A percentile compares a stretch with the other conserved stretches of the same genome.
These are phyloP conservation scores for Harmothoe impar DNA, from an alignment of 2,888 invertebrate species.

Conservation along the genomic window DNA sequence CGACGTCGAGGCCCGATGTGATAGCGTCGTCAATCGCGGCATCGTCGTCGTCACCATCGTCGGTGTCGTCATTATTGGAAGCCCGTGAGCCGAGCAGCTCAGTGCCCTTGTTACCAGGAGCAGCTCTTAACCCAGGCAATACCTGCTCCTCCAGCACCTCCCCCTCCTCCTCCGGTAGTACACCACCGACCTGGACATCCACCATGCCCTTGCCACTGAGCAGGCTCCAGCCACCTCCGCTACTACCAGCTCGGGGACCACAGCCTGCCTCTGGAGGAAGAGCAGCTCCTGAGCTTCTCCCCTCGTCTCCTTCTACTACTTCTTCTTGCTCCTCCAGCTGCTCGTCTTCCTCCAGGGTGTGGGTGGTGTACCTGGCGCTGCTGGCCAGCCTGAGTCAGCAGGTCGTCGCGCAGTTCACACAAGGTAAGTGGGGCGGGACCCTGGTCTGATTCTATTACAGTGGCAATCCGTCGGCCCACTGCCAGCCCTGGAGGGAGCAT, in stretches of 20 bases:
- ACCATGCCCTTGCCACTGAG: background rate
- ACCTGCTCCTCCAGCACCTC: background rate
- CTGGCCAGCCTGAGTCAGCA: background rate
- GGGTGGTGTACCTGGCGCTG: background rate
- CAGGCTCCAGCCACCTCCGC: background rate
- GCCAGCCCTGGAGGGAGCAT: background rate
- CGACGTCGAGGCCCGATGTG: too few relatives aligned
- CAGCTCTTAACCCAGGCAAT: background rate
- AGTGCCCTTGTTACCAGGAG: background rate
- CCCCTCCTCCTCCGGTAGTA: background rate
- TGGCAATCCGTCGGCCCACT: conserved; percentile 8
- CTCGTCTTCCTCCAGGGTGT: conserved; percentile 13
- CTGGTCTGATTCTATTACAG: conserved; percentile 14
- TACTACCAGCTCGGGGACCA: background rate
- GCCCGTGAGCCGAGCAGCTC: background rate
- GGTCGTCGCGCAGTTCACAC: background rate
- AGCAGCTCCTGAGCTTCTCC: background rate
- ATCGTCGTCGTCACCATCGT: background rate
- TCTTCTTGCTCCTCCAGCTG: background rate
- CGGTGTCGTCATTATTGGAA: background rate
- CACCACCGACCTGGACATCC: background rate
- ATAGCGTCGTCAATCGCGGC: background rate
- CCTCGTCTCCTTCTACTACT: background rate
- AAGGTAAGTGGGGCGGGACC: conserved; percentile 17
- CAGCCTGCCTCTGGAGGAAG: background rate